Conservation (phyloP, 2,888 invertebrate species). For the Lasioglossum leucozonium region DNA sequence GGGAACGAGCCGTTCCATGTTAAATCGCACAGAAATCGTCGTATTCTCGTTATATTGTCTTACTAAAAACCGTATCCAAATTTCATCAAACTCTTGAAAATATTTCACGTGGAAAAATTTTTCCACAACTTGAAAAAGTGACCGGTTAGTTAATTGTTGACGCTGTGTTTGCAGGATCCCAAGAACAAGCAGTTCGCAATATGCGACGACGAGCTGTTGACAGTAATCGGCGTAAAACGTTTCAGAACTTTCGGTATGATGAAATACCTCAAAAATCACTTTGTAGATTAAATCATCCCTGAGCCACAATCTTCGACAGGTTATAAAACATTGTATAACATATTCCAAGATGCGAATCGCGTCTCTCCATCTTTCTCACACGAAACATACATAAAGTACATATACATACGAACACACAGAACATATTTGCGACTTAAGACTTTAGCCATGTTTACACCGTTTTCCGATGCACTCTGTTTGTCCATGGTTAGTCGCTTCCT, state of each 20-base stretch:
- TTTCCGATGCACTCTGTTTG: slow-evolving; percentile 67
- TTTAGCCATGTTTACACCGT: slow-evolving; percentile 72
- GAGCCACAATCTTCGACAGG: slow-evolving; percentile 70
- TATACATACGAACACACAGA: slow-evolving; percentile 65
- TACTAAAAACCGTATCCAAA: neutral
- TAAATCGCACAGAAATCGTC: neutral
- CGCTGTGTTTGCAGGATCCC: slow-evolving; percentile 88
- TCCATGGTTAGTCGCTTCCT: slow-evolving; percentile 67
- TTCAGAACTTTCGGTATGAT: slow-evolving; percentile 99
- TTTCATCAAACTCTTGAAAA: neutral
- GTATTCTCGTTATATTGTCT: neutral
- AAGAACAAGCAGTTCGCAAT: slow-evolving; percentile 98
- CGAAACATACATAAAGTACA: slow-evolving; percentile 72
- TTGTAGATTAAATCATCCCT: slow-evolving; percentile 87
- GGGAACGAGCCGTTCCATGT: neutral
- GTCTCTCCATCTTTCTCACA: slow-evolving; percentile 77
- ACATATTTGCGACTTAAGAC: slow-evolving; percentile 72
- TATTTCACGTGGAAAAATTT: neutral
- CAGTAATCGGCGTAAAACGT: slow-evolving; percentile 95
- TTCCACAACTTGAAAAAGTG: neutral
- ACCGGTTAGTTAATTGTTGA: neutral
- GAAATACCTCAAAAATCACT: slow-evolving; percentile 97
- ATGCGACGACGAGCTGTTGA: slow-evolving; percentile 95
- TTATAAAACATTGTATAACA: slow-evolving; percentile 76
- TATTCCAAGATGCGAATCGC: slow-evolving; percentile 73